These are phyloP conservation scores for Volucella inflata DNA, from an alignment of 2,888 invertebrate genomes.

Conservation along the genomic window DNA sequence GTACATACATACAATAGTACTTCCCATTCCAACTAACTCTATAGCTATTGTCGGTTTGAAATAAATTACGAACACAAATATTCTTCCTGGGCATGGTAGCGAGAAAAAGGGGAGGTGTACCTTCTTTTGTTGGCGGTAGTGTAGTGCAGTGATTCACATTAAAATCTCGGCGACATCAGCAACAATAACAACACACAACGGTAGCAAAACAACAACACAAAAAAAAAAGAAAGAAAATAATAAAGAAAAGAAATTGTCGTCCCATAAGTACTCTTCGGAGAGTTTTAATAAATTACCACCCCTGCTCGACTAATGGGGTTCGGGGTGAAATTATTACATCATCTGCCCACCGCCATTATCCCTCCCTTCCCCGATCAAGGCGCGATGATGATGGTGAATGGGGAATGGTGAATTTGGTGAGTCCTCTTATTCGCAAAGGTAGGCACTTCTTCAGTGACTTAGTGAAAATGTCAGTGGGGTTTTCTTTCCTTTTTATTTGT, in stretches of 20 bases:
- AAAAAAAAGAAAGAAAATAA: no score
- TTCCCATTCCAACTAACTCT: no score
- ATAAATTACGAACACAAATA: conserved; percentile 10
- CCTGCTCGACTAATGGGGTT: conserved; percentile 14
- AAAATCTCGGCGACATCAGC: conserved; percentile 57
- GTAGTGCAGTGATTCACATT: conserved; percentile 44
- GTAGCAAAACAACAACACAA: no score
- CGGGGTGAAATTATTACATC: conserved; percentile 57
- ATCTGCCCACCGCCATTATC: conserved; percentile 62
- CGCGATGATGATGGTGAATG: no score
- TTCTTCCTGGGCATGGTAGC: neutral
- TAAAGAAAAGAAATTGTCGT: conserved; percentile 36
- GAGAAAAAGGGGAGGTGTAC: conserved; percentile 40
- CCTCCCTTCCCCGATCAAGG: conserved; percentile 39
- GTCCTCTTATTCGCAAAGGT: conserved; percentile 58
- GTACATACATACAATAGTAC: neutral
- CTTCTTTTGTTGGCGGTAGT: conserved; percentile 7
- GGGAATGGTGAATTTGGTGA: conserved; percentile 8
- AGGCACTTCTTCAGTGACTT: conserved; percentile 59
- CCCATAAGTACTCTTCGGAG: conserved; percentile 69
- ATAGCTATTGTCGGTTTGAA: neutral
- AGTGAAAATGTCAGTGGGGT: conserved; percentile 19
- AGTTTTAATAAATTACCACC: conserved; percentile 67
- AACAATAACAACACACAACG: conserved; percentile 33
- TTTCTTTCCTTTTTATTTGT: conserved; percentile 2